phyloP scores from a whole-genome alignment of 2,797 vertebrate genomes.

The Gobio occitaniae region DNA sequence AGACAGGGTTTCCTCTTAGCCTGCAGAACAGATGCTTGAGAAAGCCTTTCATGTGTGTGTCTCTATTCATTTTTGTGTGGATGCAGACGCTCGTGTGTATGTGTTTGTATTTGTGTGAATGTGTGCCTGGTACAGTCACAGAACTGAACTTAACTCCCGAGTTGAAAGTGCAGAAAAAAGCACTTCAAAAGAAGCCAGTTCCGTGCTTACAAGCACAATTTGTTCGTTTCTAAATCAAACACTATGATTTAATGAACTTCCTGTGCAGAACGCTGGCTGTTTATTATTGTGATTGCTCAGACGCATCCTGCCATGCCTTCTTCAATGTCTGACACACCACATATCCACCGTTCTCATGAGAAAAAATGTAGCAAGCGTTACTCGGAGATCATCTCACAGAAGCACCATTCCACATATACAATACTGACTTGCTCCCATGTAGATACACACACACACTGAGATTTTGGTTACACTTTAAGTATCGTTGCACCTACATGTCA shows the following conservation, averaged over 20 bases:
- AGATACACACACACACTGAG: conserved; percentile 6
- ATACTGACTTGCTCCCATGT: conserved; percentile 35
- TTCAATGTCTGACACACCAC: conserved; percentile 69
- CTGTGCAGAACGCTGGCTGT: conserved; percentile 77
- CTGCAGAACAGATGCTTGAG: conserved; percentile 80
- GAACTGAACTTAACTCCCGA: conserved; percentile 75
- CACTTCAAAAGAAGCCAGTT: conserved; percentile 79
- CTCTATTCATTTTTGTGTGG: conserved; percentile 67
- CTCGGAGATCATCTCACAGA: conserved; percentile 42
- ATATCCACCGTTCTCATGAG: conserved; percentile 79
- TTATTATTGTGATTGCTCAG: conserved; percentile 83
- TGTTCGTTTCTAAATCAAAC: conserved; percentile 84
- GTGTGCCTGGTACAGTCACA: conserved; percentile 72
- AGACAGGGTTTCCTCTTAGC: conserved; percentile 80
- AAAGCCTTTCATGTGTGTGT: conserved; percentile 79
- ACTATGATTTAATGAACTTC: conserved; percentile 85
- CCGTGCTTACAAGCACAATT: conserved; percentile 78
- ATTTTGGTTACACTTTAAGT: neutral
- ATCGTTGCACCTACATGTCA: neutral
- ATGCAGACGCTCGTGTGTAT: conserved; percentile 45
- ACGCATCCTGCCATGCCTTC: conserved; percentile 80
- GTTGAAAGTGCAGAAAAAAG: conserved; percentile 77
- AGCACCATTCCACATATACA: conserved; percentile 36
- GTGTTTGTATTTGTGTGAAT: conserved; percentile 55
- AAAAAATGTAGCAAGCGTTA: conserved; percentile 65